Conservation (phyloP, 2,113 vertebrate species). For the Brachionichthys hirsutus region DNA sequence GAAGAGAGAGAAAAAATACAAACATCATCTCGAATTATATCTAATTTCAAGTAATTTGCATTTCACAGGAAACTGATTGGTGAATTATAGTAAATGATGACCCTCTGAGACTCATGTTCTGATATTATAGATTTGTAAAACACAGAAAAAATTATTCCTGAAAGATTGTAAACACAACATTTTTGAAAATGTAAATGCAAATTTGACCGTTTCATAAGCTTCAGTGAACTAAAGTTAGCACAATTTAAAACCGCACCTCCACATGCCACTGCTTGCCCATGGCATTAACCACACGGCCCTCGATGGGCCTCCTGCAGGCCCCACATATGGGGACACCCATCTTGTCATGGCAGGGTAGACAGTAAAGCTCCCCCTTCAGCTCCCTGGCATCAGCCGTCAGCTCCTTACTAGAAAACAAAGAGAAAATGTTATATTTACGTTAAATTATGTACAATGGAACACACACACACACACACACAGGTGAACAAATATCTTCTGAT, state of each 20-base stretch:
- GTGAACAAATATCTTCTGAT: no score
- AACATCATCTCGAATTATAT: no score
- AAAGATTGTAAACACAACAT: background rate
- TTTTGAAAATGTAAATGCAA: background rate
- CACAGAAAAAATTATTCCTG: background rate
- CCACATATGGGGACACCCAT: slow-evolving; percentile 98
- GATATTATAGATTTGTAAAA: slow-evolving; percentile 4
- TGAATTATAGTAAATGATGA: background rate
- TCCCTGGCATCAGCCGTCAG: slow-evolving; percentile 95
- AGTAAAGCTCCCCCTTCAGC: slow-evolving; percentile 95
- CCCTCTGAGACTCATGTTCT: background rate
- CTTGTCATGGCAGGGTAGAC: slow-evolving; percentile 97
- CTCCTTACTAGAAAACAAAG: slow-evolving; percentile 84
- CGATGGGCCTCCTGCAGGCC: slow-evolving; percentile 93
- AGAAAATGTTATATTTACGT: no score
- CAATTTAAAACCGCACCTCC: slow-evolving; percentile 80
- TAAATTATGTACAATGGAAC: no score
- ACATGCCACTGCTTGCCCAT: slow-evolving; percentile 99
- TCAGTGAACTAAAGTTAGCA: background rate
- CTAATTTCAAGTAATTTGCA: no score
- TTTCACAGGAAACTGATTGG: no score
- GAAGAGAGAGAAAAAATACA: background rate
- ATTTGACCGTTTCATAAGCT: background rate
- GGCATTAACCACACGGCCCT: slow-evolving; percentile 96
- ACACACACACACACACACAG: no score